Evolutionary conservation across 2,888 invertebrate genomes (phyloP), one percentile per base, ranked within the genome.

Genomic region (Mellilla xanthometata): DNA sequence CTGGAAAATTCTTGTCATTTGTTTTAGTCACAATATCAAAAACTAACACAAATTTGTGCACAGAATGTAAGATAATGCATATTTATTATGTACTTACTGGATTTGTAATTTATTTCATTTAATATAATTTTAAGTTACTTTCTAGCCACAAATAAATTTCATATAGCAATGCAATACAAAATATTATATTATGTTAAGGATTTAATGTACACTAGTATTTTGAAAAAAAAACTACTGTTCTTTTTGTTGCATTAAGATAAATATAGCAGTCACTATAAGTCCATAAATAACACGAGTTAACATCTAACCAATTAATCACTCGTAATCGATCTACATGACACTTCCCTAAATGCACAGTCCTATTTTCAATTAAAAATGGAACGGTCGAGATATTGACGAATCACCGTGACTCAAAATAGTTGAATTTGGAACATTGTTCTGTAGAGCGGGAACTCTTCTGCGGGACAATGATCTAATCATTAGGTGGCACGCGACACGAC

Each of bases 341-440:
- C 70, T 72, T 75, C 72, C 73, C 73, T 63, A 63, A 57, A 51
- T 58, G 49, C 43, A 54, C 55, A 56, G 56, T 63, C 64, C 62
- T 57, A 54, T 49, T 61, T 73, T 69, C 76, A 78, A 77, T 79
- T 80, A 78, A 80, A 81, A 81, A 71, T 75, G 68, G 64, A 68
- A 72, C 75, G 71, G 72, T 76, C 71, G 75, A 69, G 67, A 73
- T 73, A 68, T 73, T 76, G 81, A 81, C 73, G 76, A 68, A 80
- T 82, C 82, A 81, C 75, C 79, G 65, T 80, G 79, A 81, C 66
- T 30, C 33, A 7, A n/a, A n/a, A n/a, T n/a, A n/a, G 30, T 29
- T 29, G 8, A 38, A 36, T 19, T 19, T 19, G 28, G 36, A 29
- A 28, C 47, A 47, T 47, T 47, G 36, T 41, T 40, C 23, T 24